Evolutionary conservation across 2,888 invertebrate species (phyloP), one percentile per base, ranked within the genome.

Genomic region (Keiferia lycopersicella): DNA sequence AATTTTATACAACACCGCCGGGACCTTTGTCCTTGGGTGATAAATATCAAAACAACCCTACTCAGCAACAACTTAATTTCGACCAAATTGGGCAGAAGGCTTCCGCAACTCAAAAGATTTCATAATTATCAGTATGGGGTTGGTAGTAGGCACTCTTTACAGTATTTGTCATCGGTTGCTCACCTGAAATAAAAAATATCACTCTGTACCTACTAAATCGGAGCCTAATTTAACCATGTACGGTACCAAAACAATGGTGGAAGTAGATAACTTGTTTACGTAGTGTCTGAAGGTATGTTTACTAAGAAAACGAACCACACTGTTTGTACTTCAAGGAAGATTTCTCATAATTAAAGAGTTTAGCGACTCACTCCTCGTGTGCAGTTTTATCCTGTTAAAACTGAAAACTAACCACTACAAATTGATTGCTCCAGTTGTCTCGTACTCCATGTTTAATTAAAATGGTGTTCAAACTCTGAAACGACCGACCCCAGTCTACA

Each of bases 341-440:
- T 62, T 50, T 16, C 41, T 30, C 3, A 38, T 51, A 59, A 51
- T 41, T 51, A 62, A 41, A 45, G 20, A 45, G 53, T 26, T 60
- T 26, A 14, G 58, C 59, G 34, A 50, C n/a, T 79, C 70, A 75
- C 73, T 74, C 68, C 65, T 66, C 68, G 64, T 66, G 75, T 80
- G 82, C 88, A 83, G 91, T 82, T 87, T 79, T 82, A 91, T 90
- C 91, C 89, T 87, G 91, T 91, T 91, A 72, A 62, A 91, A 90
- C 89, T 84, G 83, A 87, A 84, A 86, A 75, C 74, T 77, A 30
- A 82, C 80, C 73, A 78, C 79, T 79, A 81, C 75, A 79, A 80
- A 82, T 82, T 77, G 80, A 80, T 82, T 76, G 80, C 74, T 82
- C 78, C 79, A 82, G 83, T 83, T 79, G 78, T 51, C 10, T 18